Percentiles rank a stretch among this genome's conserved stretches.
Evolutionary conservation across 2,113 vertebrate genomes (phyloP).

Genomic region (Beaufortia kweichowensis): DNA sequence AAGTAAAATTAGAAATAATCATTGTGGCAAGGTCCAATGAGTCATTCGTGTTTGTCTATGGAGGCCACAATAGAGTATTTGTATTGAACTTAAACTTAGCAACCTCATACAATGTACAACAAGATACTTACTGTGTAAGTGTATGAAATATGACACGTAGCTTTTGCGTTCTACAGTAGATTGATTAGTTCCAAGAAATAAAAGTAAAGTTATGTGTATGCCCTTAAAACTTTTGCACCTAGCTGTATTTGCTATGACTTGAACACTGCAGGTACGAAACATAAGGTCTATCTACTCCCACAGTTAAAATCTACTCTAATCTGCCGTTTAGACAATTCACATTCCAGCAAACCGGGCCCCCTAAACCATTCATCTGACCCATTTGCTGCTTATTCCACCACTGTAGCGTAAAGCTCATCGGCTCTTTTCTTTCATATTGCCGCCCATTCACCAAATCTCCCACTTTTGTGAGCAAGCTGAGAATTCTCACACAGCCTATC

Average conservation of each 20-base stretch:
- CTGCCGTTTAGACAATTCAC: conserved; percentile 56
- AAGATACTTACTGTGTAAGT: background rate
- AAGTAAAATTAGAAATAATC: no score
- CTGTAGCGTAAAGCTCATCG: conserved; percentile 46
- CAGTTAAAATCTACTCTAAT: conserved; percentile 53
- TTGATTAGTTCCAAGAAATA: background rate
- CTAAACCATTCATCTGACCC: conserved; percentile 65
- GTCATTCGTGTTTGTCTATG: background rate
- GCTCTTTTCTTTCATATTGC: conserved; percentile 49
- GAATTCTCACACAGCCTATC: conserved; percentile 69
- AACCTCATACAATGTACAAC: background rate
- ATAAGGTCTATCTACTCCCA: conserved; percentile 44
- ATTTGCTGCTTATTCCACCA: conserved; percentile 60
- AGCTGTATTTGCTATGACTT: no score
- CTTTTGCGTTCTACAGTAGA: no score
- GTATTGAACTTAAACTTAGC: background rate
- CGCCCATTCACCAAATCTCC: conserved; percentile 63
- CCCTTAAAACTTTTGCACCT: background rate
- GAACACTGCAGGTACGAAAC: conserved; percentile 55
- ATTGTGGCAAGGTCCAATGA: background rate
- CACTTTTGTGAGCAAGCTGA: conserved; percentile 70
- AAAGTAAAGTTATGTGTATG: background rate
- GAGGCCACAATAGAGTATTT: background rate
- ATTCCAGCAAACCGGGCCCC: conserved; percentile 57
- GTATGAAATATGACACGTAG: background rate